Percentiles rank a stretch among this genome's conserved stretches.
Evolutionary conservation across 1,140 invertebrate species (phyloP).

Genomic region (honey bee (Apis mellifera)): Amel_HAv3.1 CM009931.2:14988501-14989000

Average conservation of each 20-base stretch:
- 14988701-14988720: slow-evolving; percentile 32
- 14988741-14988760: not conserved
- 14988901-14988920: slow-evolving; percentile 46
- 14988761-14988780: slow-evolving; percentile 1
- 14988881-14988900: slow-evolving; percentile 64
- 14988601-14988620: slow-evolving; percentile 56
- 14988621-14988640: slow-evolving; percentile 52
- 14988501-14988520: slow-evolving; percentile 47
- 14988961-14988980: slow-evolving; percentile 75
- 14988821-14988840: slow-evolving; percentile 68
- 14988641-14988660: slow-evolving; percentile 12
- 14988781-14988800: slow-evolving; percentile 41
- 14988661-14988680: slow-evolving; percentile 2
- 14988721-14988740: not conserved
- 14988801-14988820: slow-evolving; percentile 51
- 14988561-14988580: slow-evolving; percentile 5
- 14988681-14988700: slow-evolving; percentile 37
- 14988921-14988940: slow-evolving; percentile 61
- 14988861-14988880: not conserved
- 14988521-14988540: not conserved
- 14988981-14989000: slow-evolving; percentile 70
- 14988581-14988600: slow-evolving; percentile 44
- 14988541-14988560: not conserved
- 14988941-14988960: slow-evolving; percentile 77
- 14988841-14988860: slow-evolving; percentile 56